Conservation (phyloP, 1,140 invertebrate species). For the Bombus affinis region DNA sequence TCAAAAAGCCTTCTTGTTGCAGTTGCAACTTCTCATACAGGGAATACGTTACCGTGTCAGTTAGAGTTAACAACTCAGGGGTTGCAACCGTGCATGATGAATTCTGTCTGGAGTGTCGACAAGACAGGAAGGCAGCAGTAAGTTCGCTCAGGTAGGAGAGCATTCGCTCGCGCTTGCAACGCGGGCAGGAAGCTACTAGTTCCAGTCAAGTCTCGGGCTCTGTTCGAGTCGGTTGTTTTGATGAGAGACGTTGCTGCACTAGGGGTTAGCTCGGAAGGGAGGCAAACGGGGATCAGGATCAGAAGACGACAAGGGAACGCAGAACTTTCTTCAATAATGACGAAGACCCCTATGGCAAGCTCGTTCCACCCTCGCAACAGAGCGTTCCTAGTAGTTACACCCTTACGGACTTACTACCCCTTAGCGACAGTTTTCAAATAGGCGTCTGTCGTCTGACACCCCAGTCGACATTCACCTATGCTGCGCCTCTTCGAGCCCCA, state of each 20-base stretch:
- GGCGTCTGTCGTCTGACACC: constrained; percentile 59
- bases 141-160: constrained; percentile 58
- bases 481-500: constrained; percentile 36
- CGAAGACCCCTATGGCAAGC: constrained; percentile 62
- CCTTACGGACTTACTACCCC: constrained; percentile 70
- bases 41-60: constrained; percentile 10
- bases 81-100: constrained; percentile 58
- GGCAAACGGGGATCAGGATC: constrained; percentile 59
- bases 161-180: constrained; percentile 24
- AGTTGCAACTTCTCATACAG: neutral
- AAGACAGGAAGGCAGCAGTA: constrained; percentile 60
- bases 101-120: constrained; percentile 64
- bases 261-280: neutral
- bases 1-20: neutral
- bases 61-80: constrained; percentile 60
- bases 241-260: constrained; percentile 39
- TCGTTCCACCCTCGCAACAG: constrained; percentile 76
- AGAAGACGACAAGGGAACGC: constrained; percentile 54
- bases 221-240: constrained; percentile 60
- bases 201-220: constrained; percentile 38
- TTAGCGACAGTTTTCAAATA: constrained; percentile 73
- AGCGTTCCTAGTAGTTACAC: constrained; percentile 70
- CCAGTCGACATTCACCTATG: constrained; percentile 59
- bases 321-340: constrained; percentile 72
- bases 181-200: constrained; percentile 34